phyloP scores from a whole-genome alignment of 2,888 invertebrate species.

The Oxyscelio sp. region DNA sequence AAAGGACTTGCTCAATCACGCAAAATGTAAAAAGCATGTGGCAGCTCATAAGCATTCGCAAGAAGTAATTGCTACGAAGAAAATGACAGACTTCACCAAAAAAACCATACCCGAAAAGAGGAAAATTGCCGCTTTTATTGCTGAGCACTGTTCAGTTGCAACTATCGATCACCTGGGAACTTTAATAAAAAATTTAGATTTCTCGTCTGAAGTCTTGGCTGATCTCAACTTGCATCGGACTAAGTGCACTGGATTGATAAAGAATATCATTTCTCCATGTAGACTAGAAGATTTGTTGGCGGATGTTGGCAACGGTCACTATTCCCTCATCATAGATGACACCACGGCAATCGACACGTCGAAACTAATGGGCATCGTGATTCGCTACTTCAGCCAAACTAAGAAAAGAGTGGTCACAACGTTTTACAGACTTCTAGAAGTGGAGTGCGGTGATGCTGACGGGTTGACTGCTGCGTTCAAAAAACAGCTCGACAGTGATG shows the following conservation, averaged over 20 bases:
- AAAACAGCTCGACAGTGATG: conserved; percentile 69
- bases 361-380: conserved; percentile 69
- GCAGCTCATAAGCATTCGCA: conserved; percentile 6
- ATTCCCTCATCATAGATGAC: conserved; percentile 80
- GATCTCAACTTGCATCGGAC: conserved; percentile 74
- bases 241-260: conserved; percentile 15
- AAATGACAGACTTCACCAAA: conserved; percentile 7
- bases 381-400: conserved; percentile 63
- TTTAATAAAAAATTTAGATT: conserved; percentile 72
- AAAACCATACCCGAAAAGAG: conserved; percentile 11
- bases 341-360: conserved; percentile 73
- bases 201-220: conserved; percentile 70
- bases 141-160: conserved; percentile 72
- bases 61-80: conserved; percentile 7
- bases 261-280: conserved; percentile 79
- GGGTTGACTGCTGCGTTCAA: conserved; percentile 34
- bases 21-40: conserved; percentile 11
- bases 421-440: conserved; percentile 69
- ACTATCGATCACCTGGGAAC: conserved; percentile 72
- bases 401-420: conserved; percentile 54
- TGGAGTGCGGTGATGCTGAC: conserved; percentile 63
- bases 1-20: conserved; percentile 6
- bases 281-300: conserved; percentile 78
- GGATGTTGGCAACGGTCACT: conserved; percentile 79
- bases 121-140: conserved; percentile 75